Evolutionary conservation across 2,797 vertebrate genomes (phyloP), one percentile per base, ranked within the genome.

Genomic region (Allobates femoralis): DNA sequence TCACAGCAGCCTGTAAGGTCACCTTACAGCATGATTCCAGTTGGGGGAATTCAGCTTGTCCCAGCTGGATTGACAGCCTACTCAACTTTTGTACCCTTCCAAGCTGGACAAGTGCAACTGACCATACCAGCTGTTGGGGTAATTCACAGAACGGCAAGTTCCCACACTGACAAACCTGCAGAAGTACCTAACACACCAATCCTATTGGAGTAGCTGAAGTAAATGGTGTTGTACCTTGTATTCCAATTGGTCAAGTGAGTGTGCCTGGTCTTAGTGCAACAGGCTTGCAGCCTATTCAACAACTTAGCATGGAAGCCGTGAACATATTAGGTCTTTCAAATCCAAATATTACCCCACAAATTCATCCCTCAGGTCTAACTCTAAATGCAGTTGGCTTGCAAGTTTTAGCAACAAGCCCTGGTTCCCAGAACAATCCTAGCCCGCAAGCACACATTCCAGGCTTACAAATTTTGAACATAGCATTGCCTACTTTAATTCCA

Each of bases 21-120:
- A 1, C 94, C 97, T 19, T 98, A 96, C 56, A 96, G 96, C 91
- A 96, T 97, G 94, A 93, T 98, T 46, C 98, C 98, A 0, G 95
- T 99, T 0, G 98, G 98, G 2, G 97, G 98, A 0, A 98, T 99
- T 91, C 98, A 99, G 67, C 94, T 99, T 91, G 96, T 99, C 14
- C 96, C 97, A 0, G 94, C 96, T 0, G 96, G 98, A 83, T 92
- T 99, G 89, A 95, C 97, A 0, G 95, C 97, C 62, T 98, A 98
- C 91, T 98, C 97, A 71, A 96, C 98, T n/a, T 98, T 99, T 2
- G 94, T 99, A 1, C 98, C 98, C 26, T 95, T 99, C 89, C 98
- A 96, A 88, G 95, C 97, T 0, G 96, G 96, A 10, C 96, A 96
- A 0, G 94, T 99, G 69, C 98, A 99, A 90, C 97, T 99, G 73